Percentiles rank a stretch among this genome's conserved stretches.
phyloP scores from a whole-genome alignment of 2,797 vertebrate species.

The Sebastolobus alascanus region DNA sequence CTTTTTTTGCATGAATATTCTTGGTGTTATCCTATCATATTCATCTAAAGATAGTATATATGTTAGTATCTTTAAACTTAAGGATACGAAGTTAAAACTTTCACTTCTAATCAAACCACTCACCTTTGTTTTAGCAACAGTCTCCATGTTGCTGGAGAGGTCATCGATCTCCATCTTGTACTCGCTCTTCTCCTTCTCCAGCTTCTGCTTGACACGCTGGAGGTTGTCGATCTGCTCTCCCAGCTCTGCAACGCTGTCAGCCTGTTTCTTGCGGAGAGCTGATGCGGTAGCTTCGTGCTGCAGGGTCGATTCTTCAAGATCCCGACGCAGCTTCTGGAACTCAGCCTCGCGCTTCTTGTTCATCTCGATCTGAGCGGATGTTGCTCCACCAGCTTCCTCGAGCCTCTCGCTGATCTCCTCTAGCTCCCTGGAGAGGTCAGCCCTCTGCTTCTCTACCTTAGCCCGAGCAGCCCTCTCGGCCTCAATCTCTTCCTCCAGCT shows the following conservation, averaged over 20 bases:
- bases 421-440: constrained; percentile 88
- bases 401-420: constrained; percentile 90
- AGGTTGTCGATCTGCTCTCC: constrained; percentile 67
- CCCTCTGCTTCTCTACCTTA: constrained; percentile 88
- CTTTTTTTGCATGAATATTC: background rate
- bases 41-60: background rate
- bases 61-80: background rate
- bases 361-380: constrained; percentile 84
- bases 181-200: constrained; percentile 60
- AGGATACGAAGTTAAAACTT: background rate
- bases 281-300: constrained; percentile 55
- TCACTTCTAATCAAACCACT: background rate
- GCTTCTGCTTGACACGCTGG: constrained; percentile 61
- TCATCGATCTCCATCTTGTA: constrained; percentile 70
- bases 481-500: constrained; percentile 91
- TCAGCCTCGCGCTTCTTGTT: constrained; percentile 90
- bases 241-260: constrained; percentile 56
- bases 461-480: constrained; percentile 83
- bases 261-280: constrained; percentile 58
- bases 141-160: constrained; percentile 67
- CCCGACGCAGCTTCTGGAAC: constrained; percentile 88
- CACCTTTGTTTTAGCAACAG: constrained; percentile 52
- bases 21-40: background rate
- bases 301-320: constrained; percentile 63
- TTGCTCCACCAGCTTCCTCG: constrained; percentile 90